These are phyloP conservation scores for Mamestra brassicae DNA, from an alignment of 2,888 invertebrate species.

Conservation along the genomic window DNA sequence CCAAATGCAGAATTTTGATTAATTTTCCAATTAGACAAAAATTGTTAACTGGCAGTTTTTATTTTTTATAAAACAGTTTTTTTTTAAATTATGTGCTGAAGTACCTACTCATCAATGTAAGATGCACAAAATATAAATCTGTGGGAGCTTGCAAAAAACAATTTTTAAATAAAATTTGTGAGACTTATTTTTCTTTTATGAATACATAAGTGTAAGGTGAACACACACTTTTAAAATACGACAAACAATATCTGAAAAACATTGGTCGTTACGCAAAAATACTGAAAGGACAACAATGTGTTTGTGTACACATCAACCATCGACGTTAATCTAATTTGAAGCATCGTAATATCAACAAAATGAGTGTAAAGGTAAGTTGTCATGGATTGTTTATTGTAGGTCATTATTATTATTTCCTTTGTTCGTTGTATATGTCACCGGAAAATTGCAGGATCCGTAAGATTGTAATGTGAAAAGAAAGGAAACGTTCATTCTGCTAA, in stretches of 20 bases:
- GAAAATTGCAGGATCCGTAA: too few species aligned
- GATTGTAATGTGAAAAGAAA: too few species aligned
- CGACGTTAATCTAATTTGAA: constrained; percentile 35
- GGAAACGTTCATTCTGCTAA: too few species aligned
- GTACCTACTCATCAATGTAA: too few species aligned
- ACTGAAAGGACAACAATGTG: background rate
- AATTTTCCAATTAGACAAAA: background rate
- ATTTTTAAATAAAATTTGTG: background rate
- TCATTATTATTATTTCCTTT: too few species aligned
- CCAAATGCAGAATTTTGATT: background rate
- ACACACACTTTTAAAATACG: too few species aligned
- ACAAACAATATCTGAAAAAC: too few species aligned
- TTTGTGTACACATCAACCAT: background rate
- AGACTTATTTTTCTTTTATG: too few species aligned
- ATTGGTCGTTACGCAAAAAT: too few species aligned
- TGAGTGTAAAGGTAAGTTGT: constrained; percentile 66
- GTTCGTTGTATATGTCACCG: too few species aligned
- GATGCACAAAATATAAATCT: background rate
- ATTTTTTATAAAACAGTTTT: background rate
- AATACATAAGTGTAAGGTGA: too few species aligned
- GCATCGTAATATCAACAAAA: constrained; percentile 50
- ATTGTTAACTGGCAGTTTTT: background rate
- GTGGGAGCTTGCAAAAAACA: background rate
- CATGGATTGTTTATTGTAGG: background rate
- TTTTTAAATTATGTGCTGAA: background rate